Conservation (phyloP, 2,113 vertebrate species). For the Speoplatyrhinus poulsoni region DNA sequence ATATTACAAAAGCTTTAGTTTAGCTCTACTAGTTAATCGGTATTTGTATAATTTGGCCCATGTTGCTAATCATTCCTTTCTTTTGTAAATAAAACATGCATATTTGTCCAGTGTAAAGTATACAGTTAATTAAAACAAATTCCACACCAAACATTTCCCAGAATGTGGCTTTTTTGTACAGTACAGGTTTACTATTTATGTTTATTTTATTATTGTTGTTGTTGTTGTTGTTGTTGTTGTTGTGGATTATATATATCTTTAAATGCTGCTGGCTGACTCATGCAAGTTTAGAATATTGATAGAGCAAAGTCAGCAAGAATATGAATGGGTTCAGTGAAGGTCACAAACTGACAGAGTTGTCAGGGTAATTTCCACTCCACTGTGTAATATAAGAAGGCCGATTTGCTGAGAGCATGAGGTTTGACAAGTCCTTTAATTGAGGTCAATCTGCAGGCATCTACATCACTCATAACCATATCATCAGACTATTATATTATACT, state of each 20-base stretch:
- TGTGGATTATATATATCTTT: constrained; percentile 57
- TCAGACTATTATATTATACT: constrained; percentile 32
- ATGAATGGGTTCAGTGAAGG: constrained; percentile 61
- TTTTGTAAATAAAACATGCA: constrained; percentile 27
- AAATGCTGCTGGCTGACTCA: constrained; percentile 61
- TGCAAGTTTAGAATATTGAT: constrained; percentile 63
- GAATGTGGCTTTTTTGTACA: constrained; percentile 1
- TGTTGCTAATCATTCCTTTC: constrained; percentile 34
- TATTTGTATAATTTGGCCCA: constrained; percentile 30
- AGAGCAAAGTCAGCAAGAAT: constrained; percentile 68
- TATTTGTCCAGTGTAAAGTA: constrained; percentile 22
- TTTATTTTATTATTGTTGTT: constrained; percentile 49
- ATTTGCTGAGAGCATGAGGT: constrained; percentile 42
- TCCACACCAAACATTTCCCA: constrained; percentile 13
- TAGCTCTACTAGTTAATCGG: constrained; percentile 38
- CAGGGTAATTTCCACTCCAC: constrained; percentile 60
- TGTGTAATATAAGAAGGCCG: constrained; percentile 49
- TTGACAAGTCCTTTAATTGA: constrained; percentile 58
- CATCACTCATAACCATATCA: constrained; percentile 45
- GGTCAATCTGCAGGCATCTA: constrained; percentile 44
- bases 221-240: constrained; percentile 51
- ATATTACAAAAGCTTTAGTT: constrained; percentile 47
- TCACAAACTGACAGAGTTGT: constrained; percentile 68
- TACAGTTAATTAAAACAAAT: constrained; percentile 16
- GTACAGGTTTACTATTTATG: too few relatives aligned